Percentiles rank a stretch among this genome's conserved stretches.
These are phyloP conservation scores for Alca torda DNA, from an alignment of 2,797 vertebrate species.

Conservation along the genomic window DNA sequence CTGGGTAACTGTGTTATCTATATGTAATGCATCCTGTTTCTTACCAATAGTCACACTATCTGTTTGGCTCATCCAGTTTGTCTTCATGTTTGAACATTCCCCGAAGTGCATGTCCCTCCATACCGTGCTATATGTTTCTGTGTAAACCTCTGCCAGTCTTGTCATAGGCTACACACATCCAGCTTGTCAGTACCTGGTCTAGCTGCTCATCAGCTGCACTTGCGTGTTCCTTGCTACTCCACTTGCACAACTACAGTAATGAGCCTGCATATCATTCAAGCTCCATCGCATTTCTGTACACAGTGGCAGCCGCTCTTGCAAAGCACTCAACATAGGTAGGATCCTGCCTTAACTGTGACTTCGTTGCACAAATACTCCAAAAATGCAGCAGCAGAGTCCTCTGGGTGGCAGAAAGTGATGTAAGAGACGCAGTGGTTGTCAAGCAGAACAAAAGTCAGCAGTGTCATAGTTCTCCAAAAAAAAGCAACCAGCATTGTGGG, in stretches of 20 bases:
- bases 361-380: neutral
- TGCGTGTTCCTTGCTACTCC: neutral
- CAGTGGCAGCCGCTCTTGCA: neutral
- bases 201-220: neutral
- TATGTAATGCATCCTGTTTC: neutral
- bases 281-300: neutral
- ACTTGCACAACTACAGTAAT: neutral
- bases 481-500: neutral
- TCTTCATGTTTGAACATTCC: neutral
- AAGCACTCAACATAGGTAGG: neutral
- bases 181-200: neutral
- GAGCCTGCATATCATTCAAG: neutral
- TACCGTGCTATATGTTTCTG: neutral
- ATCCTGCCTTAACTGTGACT: neutral
- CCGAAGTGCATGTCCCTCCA: neutral
- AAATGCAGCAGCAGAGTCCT: neutral
- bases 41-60: neutral
- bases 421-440: neutral
- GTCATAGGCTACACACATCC: neutral
- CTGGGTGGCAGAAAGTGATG: neutral
- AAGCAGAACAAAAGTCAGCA: neutral
- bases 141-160: neutral
- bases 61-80: neutral
- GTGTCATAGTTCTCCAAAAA: neutral
- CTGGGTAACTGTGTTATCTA: rapidly evolving